These are phyloP conservation scores for Acanthosepion lycidas DNA, from an alignment of 2,888 invertebrate species.

Conservation along the genomic window DNA sequence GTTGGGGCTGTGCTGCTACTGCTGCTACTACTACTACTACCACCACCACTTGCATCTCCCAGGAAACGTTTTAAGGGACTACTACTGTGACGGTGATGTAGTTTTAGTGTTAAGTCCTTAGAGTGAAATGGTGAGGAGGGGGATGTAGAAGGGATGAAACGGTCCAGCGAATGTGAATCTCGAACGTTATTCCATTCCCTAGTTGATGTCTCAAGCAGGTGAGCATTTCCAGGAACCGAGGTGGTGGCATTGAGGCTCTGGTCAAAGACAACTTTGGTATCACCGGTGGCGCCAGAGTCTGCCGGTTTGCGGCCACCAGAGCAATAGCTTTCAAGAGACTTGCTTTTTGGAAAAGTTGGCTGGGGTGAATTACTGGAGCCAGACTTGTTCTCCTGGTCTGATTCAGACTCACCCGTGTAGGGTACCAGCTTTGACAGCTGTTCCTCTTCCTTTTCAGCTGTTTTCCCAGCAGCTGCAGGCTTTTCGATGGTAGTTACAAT, in stretches of 20 bases:
- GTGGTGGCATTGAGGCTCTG: slow-evolving; percentile 65
- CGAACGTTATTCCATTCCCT: slow-evolving; percentile 41
- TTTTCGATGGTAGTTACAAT: slow-evolving; percentile 67
- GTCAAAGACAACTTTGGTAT: slow-evolving; percentile 60
- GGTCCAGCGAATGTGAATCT: background rate
- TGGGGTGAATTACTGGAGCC: background rate
- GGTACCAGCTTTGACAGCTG: slow-evolving; percentile 68
- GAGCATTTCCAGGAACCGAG: slow-evolving; percentile 67
- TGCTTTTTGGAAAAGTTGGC: background rate
- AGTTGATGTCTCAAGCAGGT: slow-evolving; percentile 57
- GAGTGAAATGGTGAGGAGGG: slow-evolving; percentile 6
- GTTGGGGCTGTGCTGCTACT: background rate
- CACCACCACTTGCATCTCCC: background rate
- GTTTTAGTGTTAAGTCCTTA: slow-evolving; percentile 50
- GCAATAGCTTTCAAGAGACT: background rate
- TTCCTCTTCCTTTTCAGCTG: slow-evolving; percentile 60
- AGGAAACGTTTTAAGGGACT: slow-evolving; percentile 47
- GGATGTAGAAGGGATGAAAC: slow-evolving; percentile 35
- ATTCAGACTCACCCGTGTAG: slow-evolving; percentile 73
- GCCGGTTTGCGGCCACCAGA: background rate
- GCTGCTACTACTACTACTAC: background rate
- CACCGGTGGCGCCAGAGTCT: background rate
- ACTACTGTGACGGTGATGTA: slow-evolving; percentile 48
- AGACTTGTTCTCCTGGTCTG: slow-evolving; percentile 58
- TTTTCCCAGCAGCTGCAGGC: slow-evolving; percentile 65